Percentiles rank a stretch among this genome's conserved stretches.
Conservation (phyloP, 2,888 invertebrate genomes). For the Hybos culiciformis region DNA sequence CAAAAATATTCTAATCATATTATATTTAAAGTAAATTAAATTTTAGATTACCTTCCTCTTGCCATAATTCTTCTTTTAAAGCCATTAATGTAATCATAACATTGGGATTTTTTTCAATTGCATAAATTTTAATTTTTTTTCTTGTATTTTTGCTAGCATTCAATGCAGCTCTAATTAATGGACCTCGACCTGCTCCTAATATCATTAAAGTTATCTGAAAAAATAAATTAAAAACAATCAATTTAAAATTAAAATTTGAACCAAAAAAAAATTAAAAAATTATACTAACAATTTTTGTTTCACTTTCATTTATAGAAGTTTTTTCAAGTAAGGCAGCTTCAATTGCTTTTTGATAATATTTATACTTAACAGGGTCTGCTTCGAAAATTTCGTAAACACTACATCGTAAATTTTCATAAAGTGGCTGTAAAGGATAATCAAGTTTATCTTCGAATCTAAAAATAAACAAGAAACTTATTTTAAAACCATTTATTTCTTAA, state of each 20-base stretch:
- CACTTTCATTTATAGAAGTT: conserved; percentile 27
- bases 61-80: conserved; percentile 65
- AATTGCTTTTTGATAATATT: conserved; percentile 74
- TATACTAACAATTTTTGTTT: conserved; percentile 39
- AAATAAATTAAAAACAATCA: not conserved
- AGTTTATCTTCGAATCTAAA: conserved; percentile 82
- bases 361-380: conserved; percentile 92
- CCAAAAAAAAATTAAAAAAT: conserved; percentile 3
- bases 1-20: not conserved
- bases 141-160: conserved; percentile 61
- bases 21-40: not conserved
- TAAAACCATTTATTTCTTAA: not conserved
- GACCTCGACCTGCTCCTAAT: conserved; percentile 90
- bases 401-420: conserved; percentile 90
- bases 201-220: conserved; percentile 59
- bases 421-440: conserved; percentile 82
- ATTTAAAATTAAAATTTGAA: not conserved
- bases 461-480: conserved; percentile 6
- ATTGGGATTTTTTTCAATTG: conserved; percentile 96
- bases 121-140: conserved; percentile 68
- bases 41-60: conserved; percentile 38
- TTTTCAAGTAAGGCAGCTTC: conserved; percentile 54
- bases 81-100: conserved; percentile 75
- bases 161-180: conserved; percentile 77
- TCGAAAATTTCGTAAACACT: conserved; percentile 97